These are phyloP conservation scores for Cololabis saira DNA, from an alignment of 2,113 vertebrate species.

Conservation along the genomic window DNA sequence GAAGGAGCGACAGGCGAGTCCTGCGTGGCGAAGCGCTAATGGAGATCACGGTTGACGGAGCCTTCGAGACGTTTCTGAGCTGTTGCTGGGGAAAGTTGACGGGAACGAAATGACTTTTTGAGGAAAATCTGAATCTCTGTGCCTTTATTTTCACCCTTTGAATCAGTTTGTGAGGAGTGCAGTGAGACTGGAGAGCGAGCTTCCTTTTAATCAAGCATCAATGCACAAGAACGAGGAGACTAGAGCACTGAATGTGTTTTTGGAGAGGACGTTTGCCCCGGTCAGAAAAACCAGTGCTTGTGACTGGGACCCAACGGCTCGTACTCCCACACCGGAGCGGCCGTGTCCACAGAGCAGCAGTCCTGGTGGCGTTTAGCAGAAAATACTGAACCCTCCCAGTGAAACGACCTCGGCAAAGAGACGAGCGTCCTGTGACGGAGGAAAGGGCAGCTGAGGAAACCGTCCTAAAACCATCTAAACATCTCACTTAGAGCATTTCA, in stretches of 20 bases:
- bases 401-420: too few relatives aligned
- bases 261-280: too few relatives aligned
- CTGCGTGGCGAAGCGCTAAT: slow-evolving; percentile 43
- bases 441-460: neutral
- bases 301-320: too few relatives aligned
- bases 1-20: slow-evolving; percentile 36
- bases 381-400: too few relatives aligned
- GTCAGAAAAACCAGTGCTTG: too few relatives aligned
- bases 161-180: slow-evolving; percentile 19
- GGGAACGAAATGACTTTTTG: slow-evolving; percentile 16
- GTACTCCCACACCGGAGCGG: too few relatives aligned
- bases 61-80: slow-evolving; percentile 42
- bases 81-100: slow-evolving; percentile 14
- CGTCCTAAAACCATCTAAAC: too few relatives aligned
- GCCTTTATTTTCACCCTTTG: slow-evolving; percentile 68
- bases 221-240: slow-evolving; percentile 22
- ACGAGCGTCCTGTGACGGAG: too few relatives aligned
- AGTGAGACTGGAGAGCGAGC: neutral
- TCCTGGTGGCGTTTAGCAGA: too few relatives aligned
- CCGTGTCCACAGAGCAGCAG: too few relatives aligned
- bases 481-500: too few relatives aligned
- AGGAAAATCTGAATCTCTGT: slow-evolving; percentile 59
- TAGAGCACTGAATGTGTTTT: too few relatives aligned
- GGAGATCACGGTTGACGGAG: slow-evolving; percentile 60
- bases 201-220: slow-evolving; percentile 2